These are phyloP conservation scores for Rhamnusium bicolor DNA, from an alignment of 2,888 invertebrate genomes.

Conservation along the genomic window DNA sequence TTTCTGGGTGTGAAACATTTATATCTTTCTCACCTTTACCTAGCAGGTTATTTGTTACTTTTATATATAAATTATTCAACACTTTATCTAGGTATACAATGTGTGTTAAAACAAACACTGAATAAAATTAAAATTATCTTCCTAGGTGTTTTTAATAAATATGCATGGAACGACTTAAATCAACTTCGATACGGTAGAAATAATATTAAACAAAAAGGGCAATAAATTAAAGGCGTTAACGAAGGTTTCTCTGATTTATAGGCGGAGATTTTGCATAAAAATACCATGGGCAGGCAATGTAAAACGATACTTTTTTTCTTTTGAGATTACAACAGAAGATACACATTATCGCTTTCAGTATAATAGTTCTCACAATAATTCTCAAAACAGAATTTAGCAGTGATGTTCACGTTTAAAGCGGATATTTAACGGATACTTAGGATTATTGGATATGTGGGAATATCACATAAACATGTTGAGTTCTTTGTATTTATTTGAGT, in stretches of 20 bases:
- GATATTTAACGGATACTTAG: not conserved
- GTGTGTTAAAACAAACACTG: slow-evolving; percentile 22
- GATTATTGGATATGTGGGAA: not conserved
- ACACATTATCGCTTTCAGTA: slow-evolving; percentile 35
- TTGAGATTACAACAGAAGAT: slow-evolving; percentile 42
- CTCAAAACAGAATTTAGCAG: slow-evolving; percentile 9
- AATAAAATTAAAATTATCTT: slow-evolving; percentile 37
- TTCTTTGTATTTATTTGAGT: not conserved
- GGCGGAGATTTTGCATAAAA: slow-evolving; percentile 44
- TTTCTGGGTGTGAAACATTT: slow-evolving; percentile 42
- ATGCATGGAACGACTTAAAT: slow-evolving; percentile 29
- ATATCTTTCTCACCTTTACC: slow-evolving; percentile 40
- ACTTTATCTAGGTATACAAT: slow-evolving; percentile 10
- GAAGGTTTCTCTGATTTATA: slow-evolving; percentile 42
- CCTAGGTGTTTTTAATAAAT: slow-evolving; percentile 16
- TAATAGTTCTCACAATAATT: slow-evolving; percentile 39
- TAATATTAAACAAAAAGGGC: slow-evolving; percentile 30
- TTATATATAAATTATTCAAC: slow-evolving; percentile 30
- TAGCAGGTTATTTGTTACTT: slow-evolving; percentile 34
- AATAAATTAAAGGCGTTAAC: slow-evolving; percentile 41
- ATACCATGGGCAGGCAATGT: slow-evolving; percentile 31
- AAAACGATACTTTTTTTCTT: slow-evolving; percentile 44
- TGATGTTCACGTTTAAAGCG: not conserved
- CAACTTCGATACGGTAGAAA: slow-evolving; percentile 35
- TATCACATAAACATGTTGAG: not conserved